Evolutionary conservation across 1,140 invertebrate genomes (phyloP), one percentile per base, ranked within the genome.

Genomic region (Trichoplusia ni): DNA sequence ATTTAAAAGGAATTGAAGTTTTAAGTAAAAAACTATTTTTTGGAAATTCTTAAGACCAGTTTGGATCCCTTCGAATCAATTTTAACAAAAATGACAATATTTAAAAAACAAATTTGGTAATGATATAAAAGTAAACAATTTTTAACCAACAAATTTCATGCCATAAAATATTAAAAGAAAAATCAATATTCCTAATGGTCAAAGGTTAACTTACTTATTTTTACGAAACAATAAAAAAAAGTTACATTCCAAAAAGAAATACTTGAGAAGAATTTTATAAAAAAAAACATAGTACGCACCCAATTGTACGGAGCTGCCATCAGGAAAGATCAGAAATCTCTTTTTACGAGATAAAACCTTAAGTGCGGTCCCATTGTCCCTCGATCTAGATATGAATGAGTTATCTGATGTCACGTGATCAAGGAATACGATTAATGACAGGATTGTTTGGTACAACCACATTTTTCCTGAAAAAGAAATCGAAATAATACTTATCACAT

Each of bases 261-360:
- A 37, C 14, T 14, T 13, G 0, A 14, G 11, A 9, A n/a, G 1
- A 1, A n/a, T n/a, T 9, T 42, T 19, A 42, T n/a, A 40, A 42
- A n/a, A 4, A 31, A n/a, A 29, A 25, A 27, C 31, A 66, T 61
- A 65, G n/a, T 69, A 79, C 93, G 92, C 78, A 96, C 95, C 90
- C 90, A 95, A 87, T 90, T 94, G 93, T 68, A 95, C 92, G 44
- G 94, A 95, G 64, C 94, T 95, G 53, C 95, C 95, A 81, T 95
- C 94, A 8, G 95, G 95, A 87, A 96, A 96, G 68, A 94, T 91
- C 62, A 96, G 90, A 90, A 95, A 96, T 68, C 95, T 92, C 74
- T 93, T 94, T 73, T 91, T 92, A 68, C 95, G 92, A 3, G 93
- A 93, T 68, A 94, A 81, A 53, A 91, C 64, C 42, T 67, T 82